Conservation (phyloP, 35 echinoderm and acorn worm genomes). For the Amphiura filiformis region DNA sequence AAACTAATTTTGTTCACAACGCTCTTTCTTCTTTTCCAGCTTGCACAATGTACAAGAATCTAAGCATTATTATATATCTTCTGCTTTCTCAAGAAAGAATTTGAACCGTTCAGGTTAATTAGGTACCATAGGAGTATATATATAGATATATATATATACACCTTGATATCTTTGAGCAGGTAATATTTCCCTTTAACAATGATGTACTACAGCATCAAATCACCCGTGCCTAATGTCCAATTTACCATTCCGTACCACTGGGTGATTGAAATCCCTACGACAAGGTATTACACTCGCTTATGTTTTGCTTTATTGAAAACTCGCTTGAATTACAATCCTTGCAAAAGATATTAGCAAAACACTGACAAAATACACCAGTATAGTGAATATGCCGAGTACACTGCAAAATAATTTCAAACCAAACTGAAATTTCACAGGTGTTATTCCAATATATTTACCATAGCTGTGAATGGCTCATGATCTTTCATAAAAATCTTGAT, state of each 20-base stretch:
- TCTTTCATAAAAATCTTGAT: too few species aligned
- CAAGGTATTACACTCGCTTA: not conserved
- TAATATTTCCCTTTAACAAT: not conserved
- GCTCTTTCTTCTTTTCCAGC: too few species aligned
- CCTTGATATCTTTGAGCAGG: not conserved
- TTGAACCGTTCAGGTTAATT: not conserved
- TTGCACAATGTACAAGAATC: not conserved
- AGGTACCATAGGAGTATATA: not conserved
- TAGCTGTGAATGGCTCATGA: too few species aligned
- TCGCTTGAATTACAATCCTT: too few species aligned
- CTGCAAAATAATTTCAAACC: too few species aligned
- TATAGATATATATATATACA: not conserved
- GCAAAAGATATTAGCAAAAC: too few species aligned
- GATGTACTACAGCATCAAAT: not conserved
- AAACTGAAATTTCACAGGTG: too few species aligned
- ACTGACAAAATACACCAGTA: too few species aligned
- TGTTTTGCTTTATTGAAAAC: too few species aligned
- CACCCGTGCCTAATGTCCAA: not conserved
- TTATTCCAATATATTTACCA: too few species aligned
- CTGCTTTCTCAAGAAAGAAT: not conserved
- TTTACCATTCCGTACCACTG: not conserved
- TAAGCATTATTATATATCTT: not conserved
- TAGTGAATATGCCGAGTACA: too few species aligned
- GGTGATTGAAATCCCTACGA: not conserved
- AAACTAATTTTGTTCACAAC: too few species aligned